Percentiles rank a stretch among this genome's conserved stretches.
phyloP scores from a whole-genome alignment of 2,888 invertebrate species.

The Euplexia lucipara region DNA sequence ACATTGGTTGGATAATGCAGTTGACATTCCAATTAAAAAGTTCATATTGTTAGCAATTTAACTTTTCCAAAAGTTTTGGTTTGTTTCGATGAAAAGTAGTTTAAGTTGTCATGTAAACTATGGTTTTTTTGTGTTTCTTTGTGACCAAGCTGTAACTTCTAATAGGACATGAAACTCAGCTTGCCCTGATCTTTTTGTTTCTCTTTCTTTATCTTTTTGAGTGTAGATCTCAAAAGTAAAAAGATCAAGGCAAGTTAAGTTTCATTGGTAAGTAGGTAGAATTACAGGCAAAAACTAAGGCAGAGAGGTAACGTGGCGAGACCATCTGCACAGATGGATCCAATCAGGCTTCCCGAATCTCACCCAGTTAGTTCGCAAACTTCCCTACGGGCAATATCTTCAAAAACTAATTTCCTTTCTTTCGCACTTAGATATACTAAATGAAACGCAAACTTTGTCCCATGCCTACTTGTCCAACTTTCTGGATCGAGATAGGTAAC shows the following conservation, averaged over 20 bases:
- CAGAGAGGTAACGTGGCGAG: background rate
- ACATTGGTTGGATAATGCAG: slow-evolving; percentile 10
- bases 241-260: background rate
- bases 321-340: slow-evolving; percentile 1
- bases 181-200: no score
- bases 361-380: slow-evolving; percentile 16
- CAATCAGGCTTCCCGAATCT: slow-evolving; percentile 1
- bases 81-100: slow-evolving; percentile 5
- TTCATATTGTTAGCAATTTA: no score
- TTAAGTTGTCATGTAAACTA: background rate
- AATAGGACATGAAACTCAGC: no score
- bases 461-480: slow-evolving; percentile 35
- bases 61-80: background rate
- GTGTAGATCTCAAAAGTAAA: no score
- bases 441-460: slow-evolving; percentile 41
- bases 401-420: slow-evolving; percentile 54
- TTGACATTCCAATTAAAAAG: background rate
- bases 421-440: slow-evolving; percentile 30
- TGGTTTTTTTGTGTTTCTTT: no score
- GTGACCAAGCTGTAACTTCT: no score
- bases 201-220: no score
- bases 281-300: background rate
- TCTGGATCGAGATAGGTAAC: slow-evolving; percentile 18
- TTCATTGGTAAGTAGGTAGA: no score
- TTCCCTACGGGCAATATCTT: slow-evolving; percentile 42